phyloP scores from a whole-genome alignment of 2,113 vertebrate species.

The Cinclus mexicanus region DNA sequence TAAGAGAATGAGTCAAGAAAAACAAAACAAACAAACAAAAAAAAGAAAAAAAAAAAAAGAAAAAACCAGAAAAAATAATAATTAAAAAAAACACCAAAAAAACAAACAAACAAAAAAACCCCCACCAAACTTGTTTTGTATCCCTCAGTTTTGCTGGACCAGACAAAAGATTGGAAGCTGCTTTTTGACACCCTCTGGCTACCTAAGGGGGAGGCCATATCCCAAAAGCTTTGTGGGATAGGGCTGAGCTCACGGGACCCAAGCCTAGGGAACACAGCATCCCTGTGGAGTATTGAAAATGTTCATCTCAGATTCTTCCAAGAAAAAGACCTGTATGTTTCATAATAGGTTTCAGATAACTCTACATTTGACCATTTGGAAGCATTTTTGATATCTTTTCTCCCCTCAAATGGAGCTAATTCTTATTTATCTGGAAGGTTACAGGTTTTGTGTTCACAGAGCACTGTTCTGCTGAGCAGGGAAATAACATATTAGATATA shows the following conservation, averaged over 20 bases:
- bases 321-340: neutral
- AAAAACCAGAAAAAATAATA: neutral
- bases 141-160: neutral
- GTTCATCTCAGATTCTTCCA: neutral
- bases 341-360: neutral
- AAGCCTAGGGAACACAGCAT: neutral
- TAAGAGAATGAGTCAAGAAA: neutral
- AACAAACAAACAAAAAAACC: too few relatives aligned
- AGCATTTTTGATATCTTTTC: neutral
- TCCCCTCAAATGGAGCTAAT: neutral
- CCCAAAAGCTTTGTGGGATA: neutral
- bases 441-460: neutral
- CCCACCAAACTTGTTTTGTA: neutral
- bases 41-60: neutral
- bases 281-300: neutral
- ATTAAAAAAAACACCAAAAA: too few relatives aligned
- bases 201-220: neutral
- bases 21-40: neutral
- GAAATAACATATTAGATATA: neutral
- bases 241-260: neutral
- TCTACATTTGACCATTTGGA: neutral
- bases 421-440: neutral
- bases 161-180: neutral
- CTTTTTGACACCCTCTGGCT: neutral
- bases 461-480: rapidly evolving